A percentile compares a stretch with the other conserved stretches of the same genome.
These are phyloP conservation scores for Holotrichia oblita DNA, from an alignment of 1,140 invertebrate genomes.

Conservation along the genomic window DNA sequence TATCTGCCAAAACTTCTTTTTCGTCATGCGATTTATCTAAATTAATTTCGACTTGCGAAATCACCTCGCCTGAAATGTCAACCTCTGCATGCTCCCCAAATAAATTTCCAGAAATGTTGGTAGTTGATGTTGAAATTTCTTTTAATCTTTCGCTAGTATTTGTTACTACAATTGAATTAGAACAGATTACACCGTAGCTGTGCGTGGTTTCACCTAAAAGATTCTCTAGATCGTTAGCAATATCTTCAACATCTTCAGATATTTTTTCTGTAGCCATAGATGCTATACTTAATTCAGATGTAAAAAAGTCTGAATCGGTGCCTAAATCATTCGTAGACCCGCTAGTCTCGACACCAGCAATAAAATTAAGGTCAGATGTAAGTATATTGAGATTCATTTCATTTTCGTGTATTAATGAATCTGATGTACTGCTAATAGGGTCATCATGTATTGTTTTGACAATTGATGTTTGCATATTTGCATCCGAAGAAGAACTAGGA, in stretches of 20 bases:
- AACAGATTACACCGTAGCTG: constrained; percentile 18
- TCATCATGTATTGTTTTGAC: constrained; percentile 46
- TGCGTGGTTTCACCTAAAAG: constrained; percentile 54
- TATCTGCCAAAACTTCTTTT: background rate
- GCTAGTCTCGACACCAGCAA: background rate
- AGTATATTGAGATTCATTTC: constrained; percentile 40
- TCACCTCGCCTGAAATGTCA: background rate
- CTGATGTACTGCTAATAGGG: constrained; percentile 56
- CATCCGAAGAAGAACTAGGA: constrained; percentile 39
- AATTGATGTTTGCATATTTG: constrained; percentile 19
- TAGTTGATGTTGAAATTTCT: constrained; percentile 15
- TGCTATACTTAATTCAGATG: constrained; percentile 53
- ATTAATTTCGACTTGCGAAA: background rate
- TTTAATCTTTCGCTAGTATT: constrained; percentile 3
- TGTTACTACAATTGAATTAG: constrained; percentile 4
- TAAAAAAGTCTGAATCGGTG: constrained; percentile 54
- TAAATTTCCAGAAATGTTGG: constrained; percentile 1
- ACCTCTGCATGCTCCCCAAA: background rate
- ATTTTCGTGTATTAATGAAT: constrained; percentile 36
- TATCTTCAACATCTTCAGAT: constrained; percentile 59
- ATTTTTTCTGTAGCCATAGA: constrained; percentile 54
- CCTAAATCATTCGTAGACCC: constrained; percentile 47
- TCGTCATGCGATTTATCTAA: background rate
- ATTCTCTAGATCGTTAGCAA: constrained; percentile 59
- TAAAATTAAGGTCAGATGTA: constrained; percentile 22